Conservation (phyloP, 2,888 invertebrate genomes). For the Sturmia bella region DNA sequence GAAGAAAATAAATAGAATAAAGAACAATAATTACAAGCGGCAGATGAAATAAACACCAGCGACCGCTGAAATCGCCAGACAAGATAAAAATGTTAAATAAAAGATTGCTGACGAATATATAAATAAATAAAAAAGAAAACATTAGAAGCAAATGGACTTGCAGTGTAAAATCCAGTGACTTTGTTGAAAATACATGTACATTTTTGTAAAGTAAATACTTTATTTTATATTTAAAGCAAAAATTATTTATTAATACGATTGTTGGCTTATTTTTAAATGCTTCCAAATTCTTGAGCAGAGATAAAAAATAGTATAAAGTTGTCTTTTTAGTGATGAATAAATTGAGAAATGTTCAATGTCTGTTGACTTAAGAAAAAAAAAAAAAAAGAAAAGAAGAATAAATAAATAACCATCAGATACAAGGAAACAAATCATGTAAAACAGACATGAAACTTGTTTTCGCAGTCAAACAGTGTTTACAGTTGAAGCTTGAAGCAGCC, state of each 20-base stretch:
- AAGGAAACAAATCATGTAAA: conserved; percentile 28
- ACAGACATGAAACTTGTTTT: conserved; percentile 52
- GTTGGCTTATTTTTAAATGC: conserved; percentile 26
- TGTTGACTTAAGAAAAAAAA: conserved; percentile 10
- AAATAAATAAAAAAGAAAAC: conserved; percentile 3
- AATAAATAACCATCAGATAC: conserved; percentile 20
- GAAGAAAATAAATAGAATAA: not conserved
- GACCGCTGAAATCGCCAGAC: conserved; percentile 7
- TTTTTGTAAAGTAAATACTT: not conserved
- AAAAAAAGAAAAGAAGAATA: not conserved
- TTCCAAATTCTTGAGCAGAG: conserved; percentile 17
- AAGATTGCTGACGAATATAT: not conserved
- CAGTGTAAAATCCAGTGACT: conserved; percentile 23
- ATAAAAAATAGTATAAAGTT: conserved; percentile 19
- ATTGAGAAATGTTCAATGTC: conserved; percentile 34
- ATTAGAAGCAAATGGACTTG: conserved; percentile 7
- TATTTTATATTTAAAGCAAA: conserved; percentile 19
- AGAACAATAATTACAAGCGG: conserved; percentile 61
- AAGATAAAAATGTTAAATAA: conserved; percentile 10
- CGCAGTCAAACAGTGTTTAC: conserved; percentile 16
- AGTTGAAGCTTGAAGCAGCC: not conserved
- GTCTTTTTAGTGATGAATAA: conserved; percentile 24
- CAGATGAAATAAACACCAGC: conserved; percentile 57
- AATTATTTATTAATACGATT: conserved; percentile 24
- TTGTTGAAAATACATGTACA: conserved; percentile 36